Base-by-base conservation (phyloP, 2,113 vertebrate species). In the Eclectus roratus region DNA sequence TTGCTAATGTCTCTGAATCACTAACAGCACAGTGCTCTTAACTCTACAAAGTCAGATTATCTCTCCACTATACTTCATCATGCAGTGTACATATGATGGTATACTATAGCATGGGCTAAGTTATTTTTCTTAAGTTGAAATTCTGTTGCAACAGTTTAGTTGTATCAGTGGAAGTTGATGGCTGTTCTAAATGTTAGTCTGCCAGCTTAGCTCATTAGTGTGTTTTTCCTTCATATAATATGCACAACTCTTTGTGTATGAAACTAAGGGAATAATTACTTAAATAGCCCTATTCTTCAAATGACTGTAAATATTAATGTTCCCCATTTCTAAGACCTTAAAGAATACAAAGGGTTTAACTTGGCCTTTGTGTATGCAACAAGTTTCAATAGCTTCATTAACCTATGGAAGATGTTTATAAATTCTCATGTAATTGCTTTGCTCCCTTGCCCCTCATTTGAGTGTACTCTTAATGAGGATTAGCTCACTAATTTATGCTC, bases 331-430 rank as follows among this genome's bases (percentile, higher is more conserved):
- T 87, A 46, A 81, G 28, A 71, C 29, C 17, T 84, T 73, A 79
- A 85, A 74, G 73, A 85, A 25, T 9, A 56, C 43, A 53, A 85
- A 58, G 7, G 2, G 5, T 53, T 80, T 70, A 53, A 41, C 43
- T 35, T 88, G 43, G 50, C 56, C 55, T 70, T 85, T 79, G 25
- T 46, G 70, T 23, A 29, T 31, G 55, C 41, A 78, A 65, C 41
- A 90, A 85, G 14, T 88, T 85, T 70, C 56, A 85, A 33, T 47
- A 76, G 15, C 56, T 94, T 85, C 52, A 92, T 90, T 82, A 90
- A 88, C 52, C 70, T 90, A 35, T 27, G 25, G 47, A 92, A 92
- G 39, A 65, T 55, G 10, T 88, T 94, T 96, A 85, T 85, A 85
- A 89, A 79, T 85, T 82, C 39, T 90, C 37, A 64, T 1, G 5